Conservation (phyloP, 2,888 invertebrate genomes). For the Synanthedon vespiformis region DNA sequence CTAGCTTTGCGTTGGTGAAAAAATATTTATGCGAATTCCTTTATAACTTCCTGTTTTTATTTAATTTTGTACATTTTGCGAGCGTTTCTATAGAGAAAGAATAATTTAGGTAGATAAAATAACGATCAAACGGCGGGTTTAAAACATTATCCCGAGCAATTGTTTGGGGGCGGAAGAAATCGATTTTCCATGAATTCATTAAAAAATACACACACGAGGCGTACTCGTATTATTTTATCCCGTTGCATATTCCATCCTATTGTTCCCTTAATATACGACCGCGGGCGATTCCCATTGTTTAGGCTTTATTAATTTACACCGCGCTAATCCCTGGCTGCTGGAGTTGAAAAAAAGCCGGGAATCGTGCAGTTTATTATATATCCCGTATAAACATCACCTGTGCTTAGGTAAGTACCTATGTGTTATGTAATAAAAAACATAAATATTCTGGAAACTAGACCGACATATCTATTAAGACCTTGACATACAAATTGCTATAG, state of each 20-base stretch:
- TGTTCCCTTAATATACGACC: slow-evolving; percentile 28
- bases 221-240: slow-evolving; percentile 24
- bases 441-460: no score
- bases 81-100: neutral
- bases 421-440: no score
- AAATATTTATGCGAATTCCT: no score
- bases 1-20: no score
- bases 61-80: no score
- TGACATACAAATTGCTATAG: no score
- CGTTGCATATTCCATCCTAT: slow-evolving; percentile 17
- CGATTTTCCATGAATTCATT: slow-evolving; percentile 18
- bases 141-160: slow-evolving; percentile 9
- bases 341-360: neutral
- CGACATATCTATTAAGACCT: no score
- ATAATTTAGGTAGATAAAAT: slow-evolving; percentile 3
- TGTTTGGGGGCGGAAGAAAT: slow-evolving; percentile 12
- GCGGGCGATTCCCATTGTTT: slow-evolving; percentile 22
- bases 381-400: slow-evolving; percentile 18
- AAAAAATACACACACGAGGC: slow-evolving; percentile 10
- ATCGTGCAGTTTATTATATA: slow-evolving; percentile 13
- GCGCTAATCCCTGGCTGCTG: slow-evolving; percentile 19
- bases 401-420: neutral
- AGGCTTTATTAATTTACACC: slow-evolving; percentile 26
- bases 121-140: slow-evolving; percentile 7
- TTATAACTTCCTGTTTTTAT: no score